Base-by-base conservation (phyloP, 2,888 invertebrate species). In the Apotomis capreana region DNA sequence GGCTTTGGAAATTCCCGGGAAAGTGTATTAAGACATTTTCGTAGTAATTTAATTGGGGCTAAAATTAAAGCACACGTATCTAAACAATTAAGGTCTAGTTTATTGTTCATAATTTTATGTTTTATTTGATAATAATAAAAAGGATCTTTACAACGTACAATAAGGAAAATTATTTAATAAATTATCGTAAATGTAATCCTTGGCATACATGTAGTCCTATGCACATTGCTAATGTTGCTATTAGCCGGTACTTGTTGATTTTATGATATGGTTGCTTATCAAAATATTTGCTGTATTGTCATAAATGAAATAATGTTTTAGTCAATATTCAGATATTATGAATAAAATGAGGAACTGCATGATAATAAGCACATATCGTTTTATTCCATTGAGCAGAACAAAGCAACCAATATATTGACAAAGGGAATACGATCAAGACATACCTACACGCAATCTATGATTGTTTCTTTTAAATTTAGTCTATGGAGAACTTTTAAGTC, bases 361-460 rank as follows among this genome's bases (percentile, higher is more conserved):
- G 55, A n/a, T 10, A 13, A 5, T 15, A 46, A 37, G 26, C 26
- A 26, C 26, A 57, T 40, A 9, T 8, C n/a, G 12, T 49, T 55
- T 13, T 61, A 46, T 55, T 26, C n/a, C 62, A 57, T 49, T 10
- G 13, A 51, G 13, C 26, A 40, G 26, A 70, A 70, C 69, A 70
- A 58, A 63, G 63, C 58, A 40, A 51, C n/a, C 49, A 26, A 70
- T 52, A 57, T 40, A 59, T 51, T 63, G 52, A 64, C 69, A 69
- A 69, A 69, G 63, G 69, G 49, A 62, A 40, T 26, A 40, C 5
- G 64, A 55, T 6, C 12, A 10, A 26, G 12, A 64, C 40, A 10
- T 51, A 64, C 40, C 5, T 51, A 49, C 12, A 49, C 26, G 44
- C 3, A 13, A 26, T n/a, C 12, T 44, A 26, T 64, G 3, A 3